Base-by-base conservation (phyloP, 1,140 invertebrate genomes). In the Ectropis grisescens region DNA sequence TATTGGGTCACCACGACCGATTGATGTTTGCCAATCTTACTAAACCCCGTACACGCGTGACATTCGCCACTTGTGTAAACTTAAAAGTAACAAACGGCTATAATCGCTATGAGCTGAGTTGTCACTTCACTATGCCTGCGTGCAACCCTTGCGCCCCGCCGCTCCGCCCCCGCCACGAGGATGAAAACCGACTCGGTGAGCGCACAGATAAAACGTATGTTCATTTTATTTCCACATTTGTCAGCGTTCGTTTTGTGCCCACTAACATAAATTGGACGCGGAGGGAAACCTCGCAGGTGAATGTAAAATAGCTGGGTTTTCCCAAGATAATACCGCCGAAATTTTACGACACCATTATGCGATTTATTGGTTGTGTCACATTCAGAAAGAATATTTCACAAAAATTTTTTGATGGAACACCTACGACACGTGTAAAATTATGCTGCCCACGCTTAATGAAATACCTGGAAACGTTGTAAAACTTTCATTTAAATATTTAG, bases 181-280 rank as follows among this genome's bases (percentile, higher is more conserved):
- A 44, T 50, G 54, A 64, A 65, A 70, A 58, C 65, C 59, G 62
- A 69, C 59, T 67, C 60, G 55, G 49, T 47, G 55, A 62, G 47
- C 55, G 60, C 64, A 59, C 50, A 78, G 67, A 75, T 78, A 78
- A 78, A 81, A 75, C 72, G 68, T 72, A 67, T 74, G 74, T 75
- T 78, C 72, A 75, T 80, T 80, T 80, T 78, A 75, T 80, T 80
- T 80, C 64, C 62, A 69, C 72, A 78, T 80, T 80, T 80, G 75
- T 80, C 75, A 80, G 72, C 72, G 64, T 80, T 78, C 75, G 75
- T 78, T 78, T 75, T 75, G 75, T 75, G 67, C 75, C 68, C 70
- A 78, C 71, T 80, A 80, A 80, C 75, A 78, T 80, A 80, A 80
- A 78, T 80, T 80, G 75, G 72, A 80, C 72, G 70, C 55, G 66